These are phyloP conservation scores for Phytoseiulus persimilis DNA, from an alignment of 2,888 invertebrate genomes.

Conservation along the genomic window DNA sequence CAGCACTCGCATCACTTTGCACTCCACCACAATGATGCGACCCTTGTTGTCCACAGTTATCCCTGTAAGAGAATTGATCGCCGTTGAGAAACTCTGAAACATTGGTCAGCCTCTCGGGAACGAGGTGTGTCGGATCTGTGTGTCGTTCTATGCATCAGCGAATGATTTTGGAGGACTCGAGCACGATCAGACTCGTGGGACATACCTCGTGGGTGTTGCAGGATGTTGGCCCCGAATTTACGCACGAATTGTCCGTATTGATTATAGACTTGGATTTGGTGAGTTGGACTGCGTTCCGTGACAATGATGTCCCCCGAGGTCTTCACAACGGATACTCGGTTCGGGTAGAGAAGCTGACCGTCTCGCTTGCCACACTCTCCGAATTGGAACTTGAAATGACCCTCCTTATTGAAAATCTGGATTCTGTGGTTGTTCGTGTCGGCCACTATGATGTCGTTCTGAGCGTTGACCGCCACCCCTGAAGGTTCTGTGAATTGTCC, in stretches of 20 bases:
- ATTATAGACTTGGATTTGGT: slow-evolving; percentile 98
- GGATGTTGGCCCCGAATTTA: slow-evolving; percentile 94
- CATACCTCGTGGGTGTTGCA: slow-evolving; percentile 70
- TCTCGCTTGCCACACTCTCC: slow-evolving; percentile 93
- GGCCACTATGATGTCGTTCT: slow-evolving; percentile 88
- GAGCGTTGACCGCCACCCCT: slow-evolving; percentile 95
- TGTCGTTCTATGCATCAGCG: no score
- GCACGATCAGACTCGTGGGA: slow-evolving; percentile 49
- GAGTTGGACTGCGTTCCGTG: slow-evolving; percentile 87
- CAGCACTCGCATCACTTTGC: slow-evolving; percentile 95
- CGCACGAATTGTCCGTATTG: slow-evolving; percentile 97
- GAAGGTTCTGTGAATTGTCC: slow-evolving; percentile 98
- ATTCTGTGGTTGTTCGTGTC: slow-evolving; percentile 98
- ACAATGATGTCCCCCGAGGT: slow-evolving; percentile 97
- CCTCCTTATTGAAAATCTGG: slow-evolving; percentile 93
- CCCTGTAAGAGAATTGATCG: not conserved
- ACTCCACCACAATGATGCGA: slow-evolving; percentile 94
- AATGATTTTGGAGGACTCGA: no score
- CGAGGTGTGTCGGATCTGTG: no score
- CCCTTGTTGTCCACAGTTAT: slow-evolving; percentile 97
- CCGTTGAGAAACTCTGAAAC: no score
- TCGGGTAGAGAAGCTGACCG: slow-evolving; percentile 92
- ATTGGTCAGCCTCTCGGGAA: no score
- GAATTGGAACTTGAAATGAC: slow-evolving; percentile 95
- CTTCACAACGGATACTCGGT: slow-evolving; percentile 92